phyloP scores from a whole-genome alignment of 2,797 vertebrate species.

The Enteromius afrohamiltoni region DNA sequence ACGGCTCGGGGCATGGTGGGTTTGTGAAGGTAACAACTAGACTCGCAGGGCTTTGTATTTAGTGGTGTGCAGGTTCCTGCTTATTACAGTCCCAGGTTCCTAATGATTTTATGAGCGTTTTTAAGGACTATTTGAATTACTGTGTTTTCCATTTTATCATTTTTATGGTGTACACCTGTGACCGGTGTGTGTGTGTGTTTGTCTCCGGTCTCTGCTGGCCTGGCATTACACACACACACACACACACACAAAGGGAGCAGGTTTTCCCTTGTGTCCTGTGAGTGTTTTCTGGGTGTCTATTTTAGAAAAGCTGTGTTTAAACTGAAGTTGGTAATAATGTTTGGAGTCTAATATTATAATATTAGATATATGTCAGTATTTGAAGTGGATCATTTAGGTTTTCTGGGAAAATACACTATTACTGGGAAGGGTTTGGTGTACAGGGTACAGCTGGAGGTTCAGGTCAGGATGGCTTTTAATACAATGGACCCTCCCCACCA shows the following conservation, averaged over 20 bases:
- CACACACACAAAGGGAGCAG: background rate
- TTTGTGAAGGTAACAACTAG: background rate
- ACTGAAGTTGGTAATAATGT: background rate
- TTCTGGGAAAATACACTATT: background rate
- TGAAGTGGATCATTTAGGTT: too few species aligned
- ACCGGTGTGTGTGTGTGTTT: background rate
- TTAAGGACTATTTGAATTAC: background rate
- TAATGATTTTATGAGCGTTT: background rate
- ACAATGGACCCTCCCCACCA: constrained; percentile 7
- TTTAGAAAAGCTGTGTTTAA: background rate
- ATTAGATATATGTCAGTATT: background rate
- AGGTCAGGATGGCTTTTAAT: constrained; percentile 4
- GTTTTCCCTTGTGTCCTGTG: constrained; percentile 5
- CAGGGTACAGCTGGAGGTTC: background rate
- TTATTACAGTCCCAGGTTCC: background rate
- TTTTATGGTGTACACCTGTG: background rate
- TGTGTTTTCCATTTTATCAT: background rate
- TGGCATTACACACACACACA: background rate
- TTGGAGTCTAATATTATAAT: background rate
- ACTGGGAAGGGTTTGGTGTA: background rate
- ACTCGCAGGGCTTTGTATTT: background rate
- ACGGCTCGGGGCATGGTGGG: too few species aligned
- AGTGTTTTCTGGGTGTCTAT: constrained; percentile 7
- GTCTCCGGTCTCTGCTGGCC: background rate
- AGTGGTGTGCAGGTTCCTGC: background rate